phyloP scores from a whole-genome alignment of 2,113 vertebrate genomes.

The Prietella phreatophila region DNA sequence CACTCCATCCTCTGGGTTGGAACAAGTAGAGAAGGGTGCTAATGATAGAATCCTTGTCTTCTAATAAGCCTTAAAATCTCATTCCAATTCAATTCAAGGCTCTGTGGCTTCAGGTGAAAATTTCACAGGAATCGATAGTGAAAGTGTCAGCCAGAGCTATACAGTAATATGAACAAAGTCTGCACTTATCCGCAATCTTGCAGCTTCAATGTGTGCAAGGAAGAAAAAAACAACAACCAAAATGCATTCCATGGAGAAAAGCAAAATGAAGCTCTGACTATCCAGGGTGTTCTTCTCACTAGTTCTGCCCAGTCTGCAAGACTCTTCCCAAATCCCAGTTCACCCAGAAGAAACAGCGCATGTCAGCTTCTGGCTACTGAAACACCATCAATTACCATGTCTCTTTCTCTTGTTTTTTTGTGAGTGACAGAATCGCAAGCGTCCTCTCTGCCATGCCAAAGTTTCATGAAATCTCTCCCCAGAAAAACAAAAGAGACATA shows the following conservation, averaged over 20 bases:
- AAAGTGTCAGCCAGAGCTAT: conserved; percentile 38
- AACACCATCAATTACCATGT: background rate
- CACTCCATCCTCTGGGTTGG: conserved; percentile 50
- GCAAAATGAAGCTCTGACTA: conserved; percentile 38
- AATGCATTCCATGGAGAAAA: conserved; percentile 38
- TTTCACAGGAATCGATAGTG: conserved; percentile 53
- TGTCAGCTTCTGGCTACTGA: conserved; percentile 20
- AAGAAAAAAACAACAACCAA: conserved; percentile 17
- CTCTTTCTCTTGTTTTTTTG: conserved; percentile 13
- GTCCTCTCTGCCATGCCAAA: conserved; percentile 28
- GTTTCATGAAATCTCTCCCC: conserved; percentile 34
- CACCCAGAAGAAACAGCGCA: background rate
- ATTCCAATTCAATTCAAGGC: conserved; percentile 57
- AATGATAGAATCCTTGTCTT: conserved; percentile 56
- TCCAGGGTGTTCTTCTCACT: conserved; percentile 24
- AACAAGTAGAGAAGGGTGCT: conserved; percentile 44
- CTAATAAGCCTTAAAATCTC: conserved; percentile 59
- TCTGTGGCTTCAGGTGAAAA: conserved; percentile 53
- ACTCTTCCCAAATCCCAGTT: conserved; percentile 29
- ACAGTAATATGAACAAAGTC: conserved; percentile 36
- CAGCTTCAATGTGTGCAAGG: conserved; percentile 25
- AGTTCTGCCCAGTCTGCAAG: conserved; percentile 23
- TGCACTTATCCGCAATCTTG: conserved; percentile 38
- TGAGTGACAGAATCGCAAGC: conserved; percentile 26
- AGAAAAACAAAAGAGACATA: conserved; percentile 28